Evolutionary conservation across 2,113 vertebrate species (phyloP), one percentile per base, ranked within the genome.

Genomic region (Oryzias curvinotus): DNA sequence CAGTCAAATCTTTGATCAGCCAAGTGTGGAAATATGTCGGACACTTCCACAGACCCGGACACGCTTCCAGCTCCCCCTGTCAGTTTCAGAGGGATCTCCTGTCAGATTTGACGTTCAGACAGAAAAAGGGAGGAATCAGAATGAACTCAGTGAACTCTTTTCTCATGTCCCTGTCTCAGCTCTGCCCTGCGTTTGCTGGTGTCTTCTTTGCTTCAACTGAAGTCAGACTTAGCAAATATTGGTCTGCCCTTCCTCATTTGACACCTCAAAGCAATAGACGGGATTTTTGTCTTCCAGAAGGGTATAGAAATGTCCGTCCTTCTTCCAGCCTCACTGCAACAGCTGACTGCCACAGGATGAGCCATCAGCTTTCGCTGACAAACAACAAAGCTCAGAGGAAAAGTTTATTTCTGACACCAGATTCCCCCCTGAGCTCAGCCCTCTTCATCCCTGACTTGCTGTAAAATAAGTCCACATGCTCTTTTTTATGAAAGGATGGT

Each of bases 301-400:
- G 55, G 10, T 54, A 26, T 47, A 53, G 19, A 25, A 59, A 49
- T n/a, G 65, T 12, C 43, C 43, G 36, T 10, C n/a, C 4, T 41
- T 36, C 60, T 25, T 30, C 26, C 59, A 58, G 49, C 56, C 45
- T 69, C 28, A 28, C 25, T 15, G 49, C 54, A 65, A 68, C 49
- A 62, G 49, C 52, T 63, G 54, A 76, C 59, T 80, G 56, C 82
- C 79, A 75, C 60, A 63, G 46, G 70, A 68, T 46, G 53, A 75
- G 58, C 71, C 80, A 71, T 79, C 75, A 59, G 57, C 70, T 78
- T 59, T 68, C 48, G 3, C 73, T 80, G 71, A 72, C 71, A 64
- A 3, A 57, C 55, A 19, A 74, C 78, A 73, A 80, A 68, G 63
- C 74, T 82, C 49, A 46, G 56, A 57, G 69, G 48, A 25, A 15